phyloP scores from a whole-genome alignment of 2,888 invertebrate genomes.

The Atethmia centrago region DNA sequence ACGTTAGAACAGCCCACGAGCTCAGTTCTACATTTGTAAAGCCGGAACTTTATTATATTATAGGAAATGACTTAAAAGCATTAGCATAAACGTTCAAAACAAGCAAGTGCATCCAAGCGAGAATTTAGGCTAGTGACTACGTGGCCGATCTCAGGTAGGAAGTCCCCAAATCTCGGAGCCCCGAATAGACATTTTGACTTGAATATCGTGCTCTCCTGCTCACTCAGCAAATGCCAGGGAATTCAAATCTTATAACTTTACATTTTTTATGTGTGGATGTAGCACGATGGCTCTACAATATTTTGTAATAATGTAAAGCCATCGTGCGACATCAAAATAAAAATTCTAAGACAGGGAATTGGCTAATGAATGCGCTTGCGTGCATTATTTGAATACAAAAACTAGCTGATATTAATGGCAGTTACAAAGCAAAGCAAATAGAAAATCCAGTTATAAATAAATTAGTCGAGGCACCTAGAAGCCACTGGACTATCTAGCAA shows the following conservation, averaged over 20 bases:
- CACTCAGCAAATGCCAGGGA: not conserved
- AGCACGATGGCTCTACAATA: no score
- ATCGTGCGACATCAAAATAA: not conserved
- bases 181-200: conserved; percentile 3
- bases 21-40: conserved; percentile 26
- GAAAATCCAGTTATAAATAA: not conserved
- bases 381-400: not conserved
- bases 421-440: not conserved
- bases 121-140: conserved; percentile 38
- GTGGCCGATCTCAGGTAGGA: conserved; percentile 33
- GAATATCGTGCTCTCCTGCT: conserved; percentile 21
- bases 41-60: conserved; percentile 26
- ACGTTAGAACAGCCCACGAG: conserved; percentile 6
- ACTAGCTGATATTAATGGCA: not conserved
- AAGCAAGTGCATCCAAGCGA: conserved; percentile 32
- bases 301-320: not conserved
- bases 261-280: not conserved
- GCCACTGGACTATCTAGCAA: not conserved
- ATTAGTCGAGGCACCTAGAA: not conserved
- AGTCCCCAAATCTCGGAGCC: conserved; percentile 6
- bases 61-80: conserved; percentile 51
- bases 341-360: not conserved
- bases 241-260: not conserved
- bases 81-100: conserved; percentile 50
- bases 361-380: not conserved